phyloP scores from a whole-genome alignment of 37 sponge, comb jelly and placozoan genomes.

The Cladorhizidae sp. region DNA sequence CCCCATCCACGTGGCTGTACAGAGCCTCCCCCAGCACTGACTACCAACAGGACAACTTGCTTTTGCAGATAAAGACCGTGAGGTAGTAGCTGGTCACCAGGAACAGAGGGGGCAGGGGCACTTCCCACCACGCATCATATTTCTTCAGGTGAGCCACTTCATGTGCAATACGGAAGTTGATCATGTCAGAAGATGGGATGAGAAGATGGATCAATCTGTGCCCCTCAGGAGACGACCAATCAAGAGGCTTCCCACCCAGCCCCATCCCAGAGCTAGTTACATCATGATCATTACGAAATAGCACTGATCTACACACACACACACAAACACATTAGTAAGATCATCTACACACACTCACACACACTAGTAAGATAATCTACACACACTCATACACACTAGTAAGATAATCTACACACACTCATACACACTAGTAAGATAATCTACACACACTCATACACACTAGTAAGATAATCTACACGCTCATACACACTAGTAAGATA shows the following conservation, averaged over 20 bases:
- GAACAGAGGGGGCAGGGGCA: slow-evolving; percentile 26
- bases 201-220: slow-evolving; percentile 4
- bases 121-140: slow-evolving; percentile 11
- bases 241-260: slow-evolving; percentile 35
- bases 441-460: too few relatives aligned
- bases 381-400: too few relatives aligned
- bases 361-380: too few relatives aligned
- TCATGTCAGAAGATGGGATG: slow-evolving; percentile 35
- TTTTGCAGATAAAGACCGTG: slow-evolving; percentile 27
- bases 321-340: background rate
- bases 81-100: slow-evolving; percentile 40
- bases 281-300: slow-evolving; percentile 35
- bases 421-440: too few relatives aligned
- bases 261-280: slow-evolving; percentile 19
- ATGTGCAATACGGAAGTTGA: slow-evolving; percentile 75
- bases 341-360: slow-evolving; percentile 7
- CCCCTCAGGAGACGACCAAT: slow-evolving; percentile 53
- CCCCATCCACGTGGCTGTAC: too few relatives aligned
- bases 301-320: slow-evolving; percentile 20
- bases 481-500: too few relatives aligned
- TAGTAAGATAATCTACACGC: too few relatives aligned
- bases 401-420: too few relatives aligned
- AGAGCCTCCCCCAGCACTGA: too few relatives aligned
- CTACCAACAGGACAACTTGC: slow-evolving; percentile 43
- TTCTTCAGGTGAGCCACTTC: slow-evolving; percentile 64